Evolutionary conservation across 2,113 vertebrate species (phyloP), one percentile per base, ranked within the genome.

Genomic region (Thamnaconus septentrionalis): DNA sequence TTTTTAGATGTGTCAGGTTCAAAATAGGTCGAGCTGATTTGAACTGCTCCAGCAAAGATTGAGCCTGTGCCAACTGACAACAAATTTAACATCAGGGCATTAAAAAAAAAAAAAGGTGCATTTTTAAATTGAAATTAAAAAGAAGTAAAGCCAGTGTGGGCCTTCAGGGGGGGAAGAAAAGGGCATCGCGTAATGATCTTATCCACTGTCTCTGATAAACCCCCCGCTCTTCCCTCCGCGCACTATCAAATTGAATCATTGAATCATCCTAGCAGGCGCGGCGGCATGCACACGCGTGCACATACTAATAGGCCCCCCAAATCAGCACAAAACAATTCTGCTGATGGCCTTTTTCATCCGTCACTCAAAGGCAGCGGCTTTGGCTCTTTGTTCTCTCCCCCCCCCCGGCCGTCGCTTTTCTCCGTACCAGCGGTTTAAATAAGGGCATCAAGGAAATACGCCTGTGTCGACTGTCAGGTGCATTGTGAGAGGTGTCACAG

Each of bases 171-270:
- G 18, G 18, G 18, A 31, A 31, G 18, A 31, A 31, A 31, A 31
- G 18, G 18, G 18, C 18, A 31, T 31, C 18, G 18, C 43, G 43
- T 76, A 71, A 81, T 83, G 75, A 78, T 74, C 66, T 72, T 73
- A 42, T 6, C 8, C 54, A 42, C 43, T 3, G 39, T 31, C 18
- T 31, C 18, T 31, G 18, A 31, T 31, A 31, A 31, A 31, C 2
- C 18, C 18, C 2, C 18, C 18, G 1, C 18, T 31, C 8, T 8
- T 5, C 9, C 18, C 41, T 6, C 5, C 59, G 58, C 53, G 39
- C 39, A 68, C 61, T 76, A 73, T 81, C 71, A 78, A 53, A 82
- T 69, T 18, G 69, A 81, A 78, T 81, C 83, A 79, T 66, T 61
- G 75, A 79, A 75, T 85, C 82, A 78, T n/a, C 5, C 65, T 74